Evolutionary conservation across 2,797 vertebrate species (phyloP).

Genomic region (Capromys pilorides): DNA sequence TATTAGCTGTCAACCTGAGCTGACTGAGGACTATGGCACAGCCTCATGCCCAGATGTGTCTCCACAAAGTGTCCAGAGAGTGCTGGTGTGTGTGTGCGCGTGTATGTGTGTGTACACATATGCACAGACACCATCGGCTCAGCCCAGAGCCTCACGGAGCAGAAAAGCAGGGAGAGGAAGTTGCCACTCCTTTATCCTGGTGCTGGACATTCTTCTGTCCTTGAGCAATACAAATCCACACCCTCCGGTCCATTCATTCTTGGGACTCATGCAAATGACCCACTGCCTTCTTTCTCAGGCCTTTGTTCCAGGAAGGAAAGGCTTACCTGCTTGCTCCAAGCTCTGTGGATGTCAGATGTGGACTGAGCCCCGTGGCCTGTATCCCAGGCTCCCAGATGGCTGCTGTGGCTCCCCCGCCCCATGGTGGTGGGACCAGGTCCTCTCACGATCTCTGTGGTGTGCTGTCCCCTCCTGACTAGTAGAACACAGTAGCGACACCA

Average conservation of each 20-base stretch:
- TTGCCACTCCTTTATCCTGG: no score
- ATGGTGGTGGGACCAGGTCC: not conserved
- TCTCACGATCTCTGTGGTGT: not conserved
- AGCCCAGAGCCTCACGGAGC: not conserved
- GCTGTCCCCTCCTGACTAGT: not conserved
- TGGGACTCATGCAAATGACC: no score
- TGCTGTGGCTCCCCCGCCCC: not conserved
- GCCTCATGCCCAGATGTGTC: not conserved
- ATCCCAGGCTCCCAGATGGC: not conserved
- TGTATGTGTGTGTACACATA: no score
- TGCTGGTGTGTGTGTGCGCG: no score
- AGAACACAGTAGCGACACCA: not conserved
- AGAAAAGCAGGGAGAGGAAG: not conserved
- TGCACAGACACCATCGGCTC: not conserved
- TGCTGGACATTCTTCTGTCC: not conserved
- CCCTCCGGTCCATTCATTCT: not conserved
- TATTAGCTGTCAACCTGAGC: not conserved
- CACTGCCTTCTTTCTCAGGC: not conserved
- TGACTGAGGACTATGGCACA: not conserved
- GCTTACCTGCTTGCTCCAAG: not conserved
- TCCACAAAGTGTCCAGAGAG: not conserved
- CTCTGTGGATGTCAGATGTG: not conserved
- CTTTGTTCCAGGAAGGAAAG: not conserved
- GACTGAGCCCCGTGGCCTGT: not conserved
- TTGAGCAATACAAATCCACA: not conserved